Evolutionary conservation across 2,888 invertebrate species (phyloP), one percentile per base, ranked within the genome.

Genomic region (Lymantria monacha): DNA sequence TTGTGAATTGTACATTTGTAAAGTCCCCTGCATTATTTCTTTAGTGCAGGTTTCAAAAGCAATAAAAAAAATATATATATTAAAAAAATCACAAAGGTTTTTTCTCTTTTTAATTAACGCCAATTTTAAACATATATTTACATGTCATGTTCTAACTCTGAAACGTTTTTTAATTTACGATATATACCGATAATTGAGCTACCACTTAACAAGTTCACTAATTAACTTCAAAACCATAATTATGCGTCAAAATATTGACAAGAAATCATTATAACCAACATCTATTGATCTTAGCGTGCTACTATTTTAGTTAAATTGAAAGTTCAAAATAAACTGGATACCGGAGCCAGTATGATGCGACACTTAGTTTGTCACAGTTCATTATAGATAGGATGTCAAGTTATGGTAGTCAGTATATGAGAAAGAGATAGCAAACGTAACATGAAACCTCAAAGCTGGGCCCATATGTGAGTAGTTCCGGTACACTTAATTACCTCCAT

Each of bases 401-500:
- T 43, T 54, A 53, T 11, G 13, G 3, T 62, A 49, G 70, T 42
- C 42, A 33, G 43, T 9, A 40, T n/a, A 49, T 46, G 7, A 50
- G 52, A 57, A 51, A 49, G 51, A 47, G 66, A 66, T 10, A 48
- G 53, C 47, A 70, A 60, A 61, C 62, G 79, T 74, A 84, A 81
- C 66, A 65, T 60, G 72, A 85, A 76, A 81, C 85, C 62, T 59
- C 82, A 82, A 22, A 79, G 85, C 82, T 84, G 87, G 65, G 59
- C 61, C 69, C 87, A 84, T 66, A 81, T 61, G 67, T 49, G 36
- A 72, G 77, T 69, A 70, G 76, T 87, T 87, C 87, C 87, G 85
- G 82, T 64, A 60, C 61, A 65, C 67, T 78, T 82, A 82, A 87
- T 83, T 79, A 79, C 75, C n/a, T 74, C 64, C 66, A 76, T 74